phyloP scores from a whole-genome alignment of 2,888 invertebrate species.

The Dolichomitus sp. region DNA sequence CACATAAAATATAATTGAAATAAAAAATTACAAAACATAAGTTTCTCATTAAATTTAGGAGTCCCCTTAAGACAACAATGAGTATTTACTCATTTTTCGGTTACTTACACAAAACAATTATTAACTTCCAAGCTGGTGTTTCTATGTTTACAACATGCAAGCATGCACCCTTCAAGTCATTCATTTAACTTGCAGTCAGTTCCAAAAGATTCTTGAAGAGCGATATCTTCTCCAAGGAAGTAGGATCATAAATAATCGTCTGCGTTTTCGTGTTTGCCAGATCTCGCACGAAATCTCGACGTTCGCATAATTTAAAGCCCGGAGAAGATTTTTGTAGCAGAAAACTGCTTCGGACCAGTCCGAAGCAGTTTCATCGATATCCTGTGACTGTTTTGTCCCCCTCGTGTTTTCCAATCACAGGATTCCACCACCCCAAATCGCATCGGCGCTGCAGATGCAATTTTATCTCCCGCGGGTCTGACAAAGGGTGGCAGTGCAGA shows the following conservation, averaged over 20 bases:
- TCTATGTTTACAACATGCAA: neutral
- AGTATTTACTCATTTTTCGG: neutral
- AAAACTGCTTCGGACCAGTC: constrained; percentile 8
- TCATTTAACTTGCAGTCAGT: neutral
- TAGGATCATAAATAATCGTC: constrained; percentile 13
- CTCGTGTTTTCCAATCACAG: constrained; percentile 38
- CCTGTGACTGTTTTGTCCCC: constrained; percentile 2
- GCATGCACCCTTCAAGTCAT: neutral
- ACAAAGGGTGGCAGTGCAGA: constrained; percentile 13
- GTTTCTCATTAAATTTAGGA: too few species aligned
- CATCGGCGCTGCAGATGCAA: constrained; percentile 45
- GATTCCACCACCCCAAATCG: constrained; percentile 49
- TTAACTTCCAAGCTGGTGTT: neutral
- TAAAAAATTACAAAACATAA: too few species aligned
- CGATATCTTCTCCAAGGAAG: neutral
- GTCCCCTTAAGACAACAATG: neutral
- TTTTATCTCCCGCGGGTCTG: constrained; percentile 45
- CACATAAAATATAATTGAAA: too few species aligned
- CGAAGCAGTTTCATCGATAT: neutral
- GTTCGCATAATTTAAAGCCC: constrained; percentile 3
- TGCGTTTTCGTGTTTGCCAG: neutral
- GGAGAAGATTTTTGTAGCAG: neutral
- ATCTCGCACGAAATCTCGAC: constrained; percentile 3
- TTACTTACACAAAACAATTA: neutral
- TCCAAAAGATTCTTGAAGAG: neutral